Evolutionary conservation across 2,797 vertebrate genomes (phyloP), one percentile per base, ranked within the genome.

Genomic region (Pempheris klunzingeri): DNA sequence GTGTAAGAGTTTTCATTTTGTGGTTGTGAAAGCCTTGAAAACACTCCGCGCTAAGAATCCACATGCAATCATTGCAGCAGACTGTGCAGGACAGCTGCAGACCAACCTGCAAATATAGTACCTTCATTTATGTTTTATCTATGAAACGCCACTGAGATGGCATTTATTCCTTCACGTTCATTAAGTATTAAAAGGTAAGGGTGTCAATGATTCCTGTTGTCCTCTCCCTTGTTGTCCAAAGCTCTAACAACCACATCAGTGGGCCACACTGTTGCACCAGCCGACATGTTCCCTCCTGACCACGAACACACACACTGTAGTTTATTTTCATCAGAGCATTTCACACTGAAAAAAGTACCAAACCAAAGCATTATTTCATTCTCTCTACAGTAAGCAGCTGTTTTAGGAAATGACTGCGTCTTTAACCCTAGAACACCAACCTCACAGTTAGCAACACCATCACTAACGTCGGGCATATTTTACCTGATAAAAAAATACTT

Each of bases 1-100:
- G 2, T 15, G 17, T 43, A 18, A n/a, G 17, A 28, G 28, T 57
- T 73, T 52, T 58, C 14, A 36, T 74, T 47, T 58, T 30, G 14
- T 62, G 24, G 13, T n/a, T 28, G 15, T 46, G 52, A 75, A 67
- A 69, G 24, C 71, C 61, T 52, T 78, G 41, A 47, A 74, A 50
- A 55, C n/a, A 12, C 18, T 22, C 4, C 36, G 3, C 54, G 20
- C 26, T 11, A 17, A 22, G 7, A 62, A 39, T 34, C 58, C 59
- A 55, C 14, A 14, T 46, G 64, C 58, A 84, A 50, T 71, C 28
- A 44, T 34, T 64, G 30, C 71, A 75, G 44, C 0, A 0, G 26
- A 30, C 41, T 54, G 36, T n/a, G 60, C 5, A 36, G 67, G 9
- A 71, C 46, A 63, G 30, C 54, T 58, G 24, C 41, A 73, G 43